These are phyloP conservation scores for Eidolon helvum DNA, from an alignment of 2,113 vertebrate genomes.

Conservation along the genomic window DNA sequence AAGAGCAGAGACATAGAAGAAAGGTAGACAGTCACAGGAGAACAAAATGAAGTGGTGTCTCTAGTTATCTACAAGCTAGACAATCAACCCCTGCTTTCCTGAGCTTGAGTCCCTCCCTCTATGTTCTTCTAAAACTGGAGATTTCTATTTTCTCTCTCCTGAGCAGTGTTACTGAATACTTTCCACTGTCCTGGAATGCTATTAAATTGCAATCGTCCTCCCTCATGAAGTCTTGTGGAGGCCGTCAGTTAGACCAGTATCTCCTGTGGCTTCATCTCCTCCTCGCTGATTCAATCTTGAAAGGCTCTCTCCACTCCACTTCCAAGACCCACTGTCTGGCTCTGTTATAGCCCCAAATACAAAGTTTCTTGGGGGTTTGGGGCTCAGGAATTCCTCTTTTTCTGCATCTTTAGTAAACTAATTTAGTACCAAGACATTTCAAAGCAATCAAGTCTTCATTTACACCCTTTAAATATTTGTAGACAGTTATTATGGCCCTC, in stretches of 20 bases:
- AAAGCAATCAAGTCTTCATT: conserved; percentile 46
- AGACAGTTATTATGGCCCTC: background rate
- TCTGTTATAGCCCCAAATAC: background rate
- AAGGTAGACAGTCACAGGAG: background rate
- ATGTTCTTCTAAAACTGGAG: background rate
- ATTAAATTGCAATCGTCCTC: background rate
- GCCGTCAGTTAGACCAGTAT: background rate
- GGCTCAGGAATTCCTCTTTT: background rate
- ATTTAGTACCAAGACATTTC: background rate
- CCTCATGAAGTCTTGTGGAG: background rate
- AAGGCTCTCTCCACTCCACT: background rate
- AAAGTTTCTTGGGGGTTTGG: background rate
- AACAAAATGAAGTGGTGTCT: background rate
- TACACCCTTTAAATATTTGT: conserved; percentile 43
- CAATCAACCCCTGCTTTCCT: background rate
- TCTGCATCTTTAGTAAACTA: conserved; percentile 27
- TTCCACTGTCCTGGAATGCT: background rate
- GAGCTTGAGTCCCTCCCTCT: background rate
- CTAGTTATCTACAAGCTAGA: background rate
- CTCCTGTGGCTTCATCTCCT: background rate
- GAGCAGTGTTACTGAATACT: background rate
- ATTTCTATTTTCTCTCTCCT: background rate
- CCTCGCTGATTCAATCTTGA: background rate
- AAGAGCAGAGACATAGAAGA: background rate
- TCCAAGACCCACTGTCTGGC: background rate